Evolutionary conservation across 2,888 invertebrate genomes (phyloP).

Genomic region (Lasioglossum figueresi): DNA sequence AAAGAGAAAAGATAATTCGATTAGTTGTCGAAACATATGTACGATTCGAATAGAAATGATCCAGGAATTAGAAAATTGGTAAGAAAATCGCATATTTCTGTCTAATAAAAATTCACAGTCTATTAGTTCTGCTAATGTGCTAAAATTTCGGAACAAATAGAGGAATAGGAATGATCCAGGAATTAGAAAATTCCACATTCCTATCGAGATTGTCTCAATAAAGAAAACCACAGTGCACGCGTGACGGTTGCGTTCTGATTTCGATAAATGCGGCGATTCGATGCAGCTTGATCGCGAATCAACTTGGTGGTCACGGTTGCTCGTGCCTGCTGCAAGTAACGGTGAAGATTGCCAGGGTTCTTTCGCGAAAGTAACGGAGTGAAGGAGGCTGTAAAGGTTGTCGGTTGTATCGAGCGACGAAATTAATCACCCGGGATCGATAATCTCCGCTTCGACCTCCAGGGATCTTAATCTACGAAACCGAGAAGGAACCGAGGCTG

Average conservation of each 20-base stretch:
- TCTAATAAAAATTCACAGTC: too few relatives aligned
- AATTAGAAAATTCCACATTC: neutral
- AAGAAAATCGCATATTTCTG: too few relatives aligned
- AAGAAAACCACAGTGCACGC: slow-evolving; percentile 15
- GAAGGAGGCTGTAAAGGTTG: slow-evolving; percentile 56
- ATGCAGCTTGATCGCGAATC: slow-evolving; percentile 41
- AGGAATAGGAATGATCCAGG: too few relatives aligned
- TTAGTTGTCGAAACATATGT: neutral
- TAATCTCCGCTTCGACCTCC: slow-evolving; percentile 21
- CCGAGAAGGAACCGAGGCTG: slow-evolving; percentile 1
- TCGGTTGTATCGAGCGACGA: slow-evolving; percentile 48
- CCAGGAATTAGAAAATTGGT: too few relatives aligned
- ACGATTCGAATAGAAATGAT: too few relatives aligned
- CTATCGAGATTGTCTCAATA: neutral
- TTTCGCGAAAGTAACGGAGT: slow-evolving; percentile 57
- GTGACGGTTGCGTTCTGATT: slow-evolving; percentile 38
- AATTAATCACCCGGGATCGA: slow-evolving; percentile 51
- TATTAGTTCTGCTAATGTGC: too few relatives aligned
- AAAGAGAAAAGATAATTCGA: neutral
- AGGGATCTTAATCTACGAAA: slow-evolving; percentile 45
- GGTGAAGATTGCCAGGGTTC: slow-evolving; percentile 63
- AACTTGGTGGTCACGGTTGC: slow-evolving; percentile 42
- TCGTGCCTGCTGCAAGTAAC: slow-evolving; percentile 56
- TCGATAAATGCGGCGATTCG: slow-evolving; percentile 45
- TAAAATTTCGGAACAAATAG: too few relatives aligned